A percentile compares a stretch with the other conserved stretches of the same genome.
phyloP scores from a whole-genome alignment of 2,797 vertebrate species.

The Ataeniobius toweri region DNA sequence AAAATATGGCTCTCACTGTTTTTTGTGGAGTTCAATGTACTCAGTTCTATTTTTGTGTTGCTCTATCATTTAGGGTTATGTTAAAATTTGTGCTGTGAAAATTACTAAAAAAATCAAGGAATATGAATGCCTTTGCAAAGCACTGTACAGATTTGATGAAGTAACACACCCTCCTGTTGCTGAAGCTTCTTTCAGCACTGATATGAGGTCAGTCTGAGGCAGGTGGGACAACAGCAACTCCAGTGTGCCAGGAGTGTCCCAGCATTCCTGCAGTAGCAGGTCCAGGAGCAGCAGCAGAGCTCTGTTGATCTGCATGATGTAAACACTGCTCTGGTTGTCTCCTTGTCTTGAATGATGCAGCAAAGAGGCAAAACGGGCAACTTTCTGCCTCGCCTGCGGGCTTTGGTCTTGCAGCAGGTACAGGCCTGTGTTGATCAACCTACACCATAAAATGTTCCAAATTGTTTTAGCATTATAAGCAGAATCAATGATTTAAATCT shows the following conservation, averaged over 20 bases:
- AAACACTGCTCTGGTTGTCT: slow-evolving; percentile 29
- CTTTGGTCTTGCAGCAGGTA: slow-evolving; percentile 89
- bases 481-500: background rate
- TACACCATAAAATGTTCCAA: slow-evolving; percentile 44
- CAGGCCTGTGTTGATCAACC: slow-evolving; percentile 81
- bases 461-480: slow-evolving; percentile 1
- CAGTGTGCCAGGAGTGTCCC: slow-evolving; percentile 74
- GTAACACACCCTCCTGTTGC: slow-evolving; percentile 72
- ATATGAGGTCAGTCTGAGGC: slow-evolving; percentile 75
- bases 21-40: background rate
- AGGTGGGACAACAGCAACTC: slow-evolving; percentile 79
- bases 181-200: slow-evolving; percentile 69
- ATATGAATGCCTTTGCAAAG: background rate
- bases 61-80: background rate
- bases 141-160: slow-evolving; percentile 2
- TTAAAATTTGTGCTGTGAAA: background rate
- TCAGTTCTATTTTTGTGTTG: background rate
- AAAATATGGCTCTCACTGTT: background rate
- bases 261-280: slow-evolving; percentile 77
- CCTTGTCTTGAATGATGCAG: slow-evolving; percentile 39
- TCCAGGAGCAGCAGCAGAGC: slow-evolving; percentile 80
- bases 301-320: slow-evolving; percentile 80
- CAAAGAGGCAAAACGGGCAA: slow-evolving; percentile 78
- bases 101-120: background rate
- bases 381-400: slow-evolving; percentile 79